Conservation (phyloP, 2,113 vertebrate genomes). For the Scalopus aquaticus region DNA sequence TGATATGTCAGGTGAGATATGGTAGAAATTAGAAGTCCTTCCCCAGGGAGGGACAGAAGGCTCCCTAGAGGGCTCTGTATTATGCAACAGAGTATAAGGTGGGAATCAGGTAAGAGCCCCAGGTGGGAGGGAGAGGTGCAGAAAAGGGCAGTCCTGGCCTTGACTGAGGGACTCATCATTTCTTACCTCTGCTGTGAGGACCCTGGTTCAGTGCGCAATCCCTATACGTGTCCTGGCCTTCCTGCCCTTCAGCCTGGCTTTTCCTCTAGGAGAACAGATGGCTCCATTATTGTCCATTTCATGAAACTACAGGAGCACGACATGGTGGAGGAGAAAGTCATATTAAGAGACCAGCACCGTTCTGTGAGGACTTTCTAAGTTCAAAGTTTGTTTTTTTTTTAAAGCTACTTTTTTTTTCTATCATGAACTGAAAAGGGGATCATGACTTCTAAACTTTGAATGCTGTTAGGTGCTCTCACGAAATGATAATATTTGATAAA, state of each 20-base stretch:
- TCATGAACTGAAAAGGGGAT: background rate
- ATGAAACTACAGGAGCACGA: background rate
- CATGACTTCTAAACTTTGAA: background rate
- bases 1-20: conserved; percentile 29
- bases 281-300: background rate
- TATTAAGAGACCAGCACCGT: background rate
- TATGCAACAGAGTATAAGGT: background rate
- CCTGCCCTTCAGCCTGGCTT: background rate
- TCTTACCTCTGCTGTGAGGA: background rate
- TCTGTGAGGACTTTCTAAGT: background rate
- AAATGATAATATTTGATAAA: background rate
- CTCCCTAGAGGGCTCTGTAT: background rate
- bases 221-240: background rate
- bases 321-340: background rate
- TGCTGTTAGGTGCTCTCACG: background rate
- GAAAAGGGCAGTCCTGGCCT: background rate
- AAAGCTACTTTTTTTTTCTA: background rate
- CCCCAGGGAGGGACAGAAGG: background rate
- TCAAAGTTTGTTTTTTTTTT: background rate
- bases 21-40: conserved; percentile 33
- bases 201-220: background rate
- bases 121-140: background rate
- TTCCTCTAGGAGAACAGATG: background rate
- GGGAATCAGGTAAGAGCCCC: background rate
- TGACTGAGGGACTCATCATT: background rate